Conservation (phyloP, 1,140 invertebrate species). For the Pseudomyrmex flavicornis region DNA sequence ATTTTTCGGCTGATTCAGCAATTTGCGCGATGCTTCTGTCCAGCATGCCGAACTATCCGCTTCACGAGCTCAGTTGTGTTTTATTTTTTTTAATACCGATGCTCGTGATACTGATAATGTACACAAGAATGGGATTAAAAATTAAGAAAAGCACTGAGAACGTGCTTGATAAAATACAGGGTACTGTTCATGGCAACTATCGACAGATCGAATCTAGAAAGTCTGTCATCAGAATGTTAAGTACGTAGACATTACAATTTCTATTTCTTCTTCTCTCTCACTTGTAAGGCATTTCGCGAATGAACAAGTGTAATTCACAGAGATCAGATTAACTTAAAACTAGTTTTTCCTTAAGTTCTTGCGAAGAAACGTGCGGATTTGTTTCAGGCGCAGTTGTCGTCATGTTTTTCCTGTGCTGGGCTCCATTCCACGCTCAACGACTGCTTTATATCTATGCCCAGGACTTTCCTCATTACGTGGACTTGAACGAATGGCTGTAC, state of each 20-base stretch:
- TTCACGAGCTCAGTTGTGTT: slow-evolving; percentile 92
- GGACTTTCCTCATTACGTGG: slow-evolving; percentile 86
- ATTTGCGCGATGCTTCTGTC: slow-evolving; percentile 90
- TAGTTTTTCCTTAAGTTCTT: not conserved
- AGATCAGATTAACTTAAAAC: not conserved
- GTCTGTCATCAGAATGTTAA: slow-evolving; percentile 90
- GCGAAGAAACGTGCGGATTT: slow-evolving; percentile 25
- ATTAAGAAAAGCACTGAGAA: slow-evolving; percentile 87
- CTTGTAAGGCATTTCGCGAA: not conserved
- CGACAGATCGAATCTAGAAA: slow-evolving; percentile 89
- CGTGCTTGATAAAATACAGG: slow-evolving; percentile 84
- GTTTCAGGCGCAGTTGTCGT: slow-evolving; percentile 96
- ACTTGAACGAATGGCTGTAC: slow-evolving; percentile 92
- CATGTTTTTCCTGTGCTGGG: slow-evolving; percentile 99
- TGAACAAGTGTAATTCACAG: not conserved
- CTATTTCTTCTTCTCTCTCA: not conserved
- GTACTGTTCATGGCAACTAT: slow-evolving; percentile 88
- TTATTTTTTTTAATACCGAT: slow-evolving; percentile 94
- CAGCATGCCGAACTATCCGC: slow-evolving; percentile 87
- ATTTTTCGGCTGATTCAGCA: slow-evolving; percentile 87
- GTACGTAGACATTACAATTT: slow-evolving; percentile 37
- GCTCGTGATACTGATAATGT: slow-evolving; percentile 90
- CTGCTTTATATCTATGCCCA: slow-evolving; percentile 91
- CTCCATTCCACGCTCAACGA: slow-evolving; percentile 97
- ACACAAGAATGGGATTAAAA: slow-evolving; percentile 90